phyloP scores from a whole-genome alignment of 1,140 invertebrate genomes.

The Macrobrachium rosenbergii region DNA sequence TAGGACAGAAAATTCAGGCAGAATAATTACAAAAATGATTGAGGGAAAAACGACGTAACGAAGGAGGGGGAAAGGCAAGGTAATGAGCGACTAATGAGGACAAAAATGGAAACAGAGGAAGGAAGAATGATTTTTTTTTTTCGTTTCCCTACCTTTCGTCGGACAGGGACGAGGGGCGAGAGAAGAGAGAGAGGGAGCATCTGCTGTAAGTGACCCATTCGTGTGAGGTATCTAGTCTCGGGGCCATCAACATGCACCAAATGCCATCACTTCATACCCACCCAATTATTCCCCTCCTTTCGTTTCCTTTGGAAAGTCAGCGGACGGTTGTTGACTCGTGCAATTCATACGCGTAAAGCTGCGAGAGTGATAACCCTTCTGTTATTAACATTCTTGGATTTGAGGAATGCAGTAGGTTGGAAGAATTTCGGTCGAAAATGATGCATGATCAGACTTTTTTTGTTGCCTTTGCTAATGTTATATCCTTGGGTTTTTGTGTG shows the following conservation, averaged over 20 bases:
- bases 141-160: neutral
- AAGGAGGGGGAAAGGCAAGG: neutral
- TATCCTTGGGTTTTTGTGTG: no score
- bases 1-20: no score
- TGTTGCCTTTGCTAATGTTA: no score
- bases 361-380: constrained; percentile 11
- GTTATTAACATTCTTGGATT: no score
- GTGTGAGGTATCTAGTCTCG: constrained; percentile 49
- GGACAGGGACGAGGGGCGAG: neutral
- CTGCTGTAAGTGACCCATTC: neutral
- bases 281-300: constrained; percentile 50
- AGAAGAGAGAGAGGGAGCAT: neutral
- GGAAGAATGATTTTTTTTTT: neutral
- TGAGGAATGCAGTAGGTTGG: no score
- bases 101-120: neutral
- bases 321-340: neutral
- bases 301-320: neutral
- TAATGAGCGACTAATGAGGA: neutral
- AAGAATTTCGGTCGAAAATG: no score
- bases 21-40: neutral
- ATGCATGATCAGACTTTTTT: no score
- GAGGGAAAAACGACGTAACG: neutral
- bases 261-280: constrained; percentile 43
- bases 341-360: neutral
- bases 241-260: constrained; percentile 40